phyloP scores from a whole-genome alignment of 64 coral and sea anemone genomes.

The Acropora yongei region DNA sequence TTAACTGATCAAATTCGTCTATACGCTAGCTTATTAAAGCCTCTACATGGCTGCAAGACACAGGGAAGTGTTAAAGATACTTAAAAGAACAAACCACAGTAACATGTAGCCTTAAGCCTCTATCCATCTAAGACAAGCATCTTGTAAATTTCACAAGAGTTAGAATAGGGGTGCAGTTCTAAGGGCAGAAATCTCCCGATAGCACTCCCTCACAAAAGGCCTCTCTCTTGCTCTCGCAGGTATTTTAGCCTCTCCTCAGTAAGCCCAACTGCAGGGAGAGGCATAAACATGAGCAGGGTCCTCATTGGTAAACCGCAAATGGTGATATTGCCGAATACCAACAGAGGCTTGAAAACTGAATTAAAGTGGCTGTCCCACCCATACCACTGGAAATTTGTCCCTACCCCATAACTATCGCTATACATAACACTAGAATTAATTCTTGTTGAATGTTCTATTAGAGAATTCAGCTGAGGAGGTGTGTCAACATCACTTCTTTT shows the following conservation, averaged over 20 bases:
- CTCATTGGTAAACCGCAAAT: not conserved
- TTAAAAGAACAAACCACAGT: no score
- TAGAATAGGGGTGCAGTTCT: not conserved
- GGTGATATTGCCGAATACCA: not conserved
- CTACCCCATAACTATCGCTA: not conserved
- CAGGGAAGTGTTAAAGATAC: no score
- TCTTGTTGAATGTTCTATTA: not conserved
- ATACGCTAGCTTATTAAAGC: not conserved
- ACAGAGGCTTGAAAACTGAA: not conserved
- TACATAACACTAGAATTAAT: not conserved
- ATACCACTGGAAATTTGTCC: not conserved
- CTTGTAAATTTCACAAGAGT: not conserved
- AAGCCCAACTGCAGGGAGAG: not conserved
- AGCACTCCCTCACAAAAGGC: not conserved
- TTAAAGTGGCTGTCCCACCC: conserved; percentile 4
- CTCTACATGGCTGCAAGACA: no score
- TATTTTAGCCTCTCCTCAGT: not conserved
- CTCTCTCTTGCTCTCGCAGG: not conserved
- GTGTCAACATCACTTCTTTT: not conserved
- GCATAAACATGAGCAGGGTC: not conserved
- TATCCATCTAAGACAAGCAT: not conserved
- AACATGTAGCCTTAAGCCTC: no score
- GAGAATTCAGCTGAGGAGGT: not conserved
- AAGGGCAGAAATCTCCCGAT: not conserved
- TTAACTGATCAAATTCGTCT: not conserved